A percentile compares a stretch with the other conserved stretches of the same genome.
phyloP scores from a whole-genome alignment of 2,888 invertebrate species.

The Microplitis deprimator region DNA sequence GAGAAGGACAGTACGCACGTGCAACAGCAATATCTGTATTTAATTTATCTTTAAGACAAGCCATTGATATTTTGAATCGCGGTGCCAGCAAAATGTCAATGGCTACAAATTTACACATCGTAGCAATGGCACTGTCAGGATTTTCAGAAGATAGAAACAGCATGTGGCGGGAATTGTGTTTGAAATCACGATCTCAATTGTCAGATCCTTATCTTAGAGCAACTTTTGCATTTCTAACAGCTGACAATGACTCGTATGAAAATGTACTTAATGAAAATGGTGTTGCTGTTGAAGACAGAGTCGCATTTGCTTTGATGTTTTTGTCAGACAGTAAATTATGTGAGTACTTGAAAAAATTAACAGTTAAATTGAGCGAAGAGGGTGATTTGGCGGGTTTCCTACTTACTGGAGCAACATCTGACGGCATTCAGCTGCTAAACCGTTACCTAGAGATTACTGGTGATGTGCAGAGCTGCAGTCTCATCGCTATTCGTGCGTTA shows the following conservation, averaged over 20 bases:
- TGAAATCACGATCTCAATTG: conserved; percentile 82
- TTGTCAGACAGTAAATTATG: conserved; percentile 84
- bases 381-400: conserved; percentile 89
- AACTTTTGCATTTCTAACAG: conserved; percentile 91
- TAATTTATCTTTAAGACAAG: conserved; percentile 86
- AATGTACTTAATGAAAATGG: conserved; percentile 85
- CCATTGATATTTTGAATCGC: conserved; percentile 88
- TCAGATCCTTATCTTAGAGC: conserved; percentile 93
- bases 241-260: conserved; percentile 83
- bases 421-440: conserved; percentile 86
- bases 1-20: conserved; percentile 82
- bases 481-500: conserved; percentile 85
- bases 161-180: conserved; percentile 84
- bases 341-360: conserved; percentile 83
- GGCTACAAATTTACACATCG: conserved; percentile 74
- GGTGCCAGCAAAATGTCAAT: conserved; percentile 74
- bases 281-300: conserved; percentile 88
- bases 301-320: conserved; percentile 92
- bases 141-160: conserved; percentile 88
- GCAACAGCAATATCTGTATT: conserved; percentile 94
- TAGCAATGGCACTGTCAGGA: conserved; percentile 88
- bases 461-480: conserved; percentile 92
- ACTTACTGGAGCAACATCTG: conserved; percentile 83
- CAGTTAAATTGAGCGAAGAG: conserved; percentile 79
- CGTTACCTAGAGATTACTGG: conserved; percentile 88